These are phyloP conservation scores for Acrocephalus scirpaceus DNA, from an alignment of 2,797 vertebrate genomes.

Conservation along the genomic window DNA sequence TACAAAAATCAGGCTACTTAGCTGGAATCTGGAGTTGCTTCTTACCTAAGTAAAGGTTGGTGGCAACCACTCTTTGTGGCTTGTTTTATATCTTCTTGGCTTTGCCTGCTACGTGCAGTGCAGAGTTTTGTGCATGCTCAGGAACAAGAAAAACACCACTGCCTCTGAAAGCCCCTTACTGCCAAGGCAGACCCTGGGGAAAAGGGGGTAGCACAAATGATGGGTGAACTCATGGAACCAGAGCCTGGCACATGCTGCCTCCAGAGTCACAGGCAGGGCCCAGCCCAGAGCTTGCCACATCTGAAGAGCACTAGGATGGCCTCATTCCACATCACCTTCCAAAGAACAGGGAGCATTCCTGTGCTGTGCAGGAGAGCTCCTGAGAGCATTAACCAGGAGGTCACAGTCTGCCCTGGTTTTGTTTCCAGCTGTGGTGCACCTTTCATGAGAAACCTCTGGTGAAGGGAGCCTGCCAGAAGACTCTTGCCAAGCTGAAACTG, in stretches of 20 bases:
- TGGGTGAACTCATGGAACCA: not conserved
- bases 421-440: slow-evolving; percentile 80
- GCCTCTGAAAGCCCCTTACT: not conserved
- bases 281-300: not conserved
- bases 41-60: not conserved
- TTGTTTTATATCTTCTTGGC: not conserved
- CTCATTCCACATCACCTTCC: not conserved
- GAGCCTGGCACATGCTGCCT: not conserved
- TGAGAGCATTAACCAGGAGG: not conserved
- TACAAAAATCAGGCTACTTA: not conserved
- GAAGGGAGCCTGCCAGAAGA: slow-evolving; percentile 78
- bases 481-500: slow-evolving; percentile 75
- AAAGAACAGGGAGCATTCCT: not conserved
- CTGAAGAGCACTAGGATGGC: not conserved
- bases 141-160: not conserved
- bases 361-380: not conserved
- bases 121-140: not conserved
- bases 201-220: not conserved
- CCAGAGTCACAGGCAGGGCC: not conserved
- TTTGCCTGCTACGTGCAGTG: not conserved
- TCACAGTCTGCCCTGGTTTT: not conserved
- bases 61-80: not conserved
- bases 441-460: slow-evolving; percentile 79
- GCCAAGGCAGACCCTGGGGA: not conserved
- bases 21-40: not conserved